These are phyloP conservation scores for Myotis vivesi DNA, from an alignment of 2,797 vertebrate genomes.

Conservation along the genomic window DNA sequence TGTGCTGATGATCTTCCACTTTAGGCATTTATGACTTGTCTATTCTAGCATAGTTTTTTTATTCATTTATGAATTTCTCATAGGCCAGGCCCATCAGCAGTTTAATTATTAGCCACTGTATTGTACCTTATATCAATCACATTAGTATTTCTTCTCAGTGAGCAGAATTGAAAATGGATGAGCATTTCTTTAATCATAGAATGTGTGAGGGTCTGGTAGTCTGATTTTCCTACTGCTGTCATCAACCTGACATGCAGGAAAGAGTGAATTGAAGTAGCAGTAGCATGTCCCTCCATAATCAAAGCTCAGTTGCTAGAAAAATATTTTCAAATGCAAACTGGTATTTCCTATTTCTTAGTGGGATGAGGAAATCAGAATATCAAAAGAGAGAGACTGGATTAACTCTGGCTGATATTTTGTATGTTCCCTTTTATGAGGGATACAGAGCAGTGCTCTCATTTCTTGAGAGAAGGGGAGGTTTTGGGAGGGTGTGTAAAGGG, in stretches of 20 bases:
- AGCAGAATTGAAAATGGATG: neutral
- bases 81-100: neutral
- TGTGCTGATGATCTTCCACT: neutral
- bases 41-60: neutral
- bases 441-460: neutral
- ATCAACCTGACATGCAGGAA: neutral
- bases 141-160: neutral
- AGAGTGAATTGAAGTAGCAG: neutral
- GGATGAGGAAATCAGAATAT: neutral
- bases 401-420: neutral
- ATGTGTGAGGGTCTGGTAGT: neutral
- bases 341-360: neutral
- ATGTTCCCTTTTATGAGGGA: neutral
- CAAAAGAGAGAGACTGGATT: neutral
- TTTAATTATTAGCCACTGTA: neutral
- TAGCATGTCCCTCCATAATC: neutral
- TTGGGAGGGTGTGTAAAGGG: neutral
- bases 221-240: neutral
- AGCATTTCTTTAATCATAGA: neutral
- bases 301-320: constrained; percentile 8
- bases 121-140: neutral
- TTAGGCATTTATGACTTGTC: neutral
- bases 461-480: neutral
- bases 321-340: neutral
- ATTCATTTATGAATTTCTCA: neutral